Conservation (phyloP, 37 sponge, comb jelly and placozoan genomes). For the Eunapius fragilis region DNA sequence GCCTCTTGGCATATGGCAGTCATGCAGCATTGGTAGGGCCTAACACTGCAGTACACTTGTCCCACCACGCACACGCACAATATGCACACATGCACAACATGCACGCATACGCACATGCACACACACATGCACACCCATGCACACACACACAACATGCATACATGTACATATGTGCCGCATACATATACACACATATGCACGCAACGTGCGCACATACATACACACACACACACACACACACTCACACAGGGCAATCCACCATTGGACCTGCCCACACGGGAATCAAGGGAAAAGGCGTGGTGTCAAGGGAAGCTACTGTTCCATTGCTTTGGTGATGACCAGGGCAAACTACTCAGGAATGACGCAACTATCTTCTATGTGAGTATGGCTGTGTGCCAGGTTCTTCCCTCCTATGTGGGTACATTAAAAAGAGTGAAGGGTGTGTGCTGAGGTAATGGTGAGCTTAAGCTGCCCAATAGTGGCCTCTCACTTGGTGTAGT, state of each 20-base stretch:
- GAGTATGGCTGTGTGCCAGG: too few relatives aligned
- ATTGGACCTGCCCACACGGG: neutral
- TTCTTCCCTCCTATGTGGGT: too few relatives aligned
- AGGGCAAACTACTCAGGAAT: conserved; percentile 24
- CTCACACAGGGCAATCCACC: neutral
- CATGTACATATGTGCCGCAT: neutral
- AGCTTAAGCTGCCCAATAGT: too few relatives aligned
- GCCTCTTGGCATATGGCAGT: too few relatives aligned
- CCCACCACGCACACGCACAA: neutral
- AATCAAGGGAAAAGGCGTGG: conserved; percentile 27
- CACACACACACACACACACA: conserved; percentile 10
- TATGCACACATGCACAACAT: neutral
- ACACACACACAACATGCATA: conserved; percentile 6
- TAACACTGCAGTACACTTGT: too few relatives aligned
- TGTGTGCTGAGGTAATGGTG: too few relatives aligned
- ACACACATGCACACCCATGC: neutral
- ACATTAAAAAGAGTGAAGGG: too few relatives aligned
- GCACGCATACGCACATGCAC: too few relatives aligned
- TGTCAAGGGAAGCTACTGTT: conserved; percentile 5
- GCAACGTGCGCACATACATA: neutral
- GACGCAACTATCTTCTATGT: conserved; percentile 48
- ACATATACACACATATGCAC: conserved; percentile 1
- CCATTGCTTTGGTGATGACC: conserved; percentile 35
- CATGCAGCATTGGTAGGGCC: too few relatives aligned
- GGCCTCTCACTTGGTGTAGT: too few relatives aligned